phyloP scores from a whole-genome alignment of 2,888 invertebrate genomes.

The Leptothorax acervorum region DNA sequence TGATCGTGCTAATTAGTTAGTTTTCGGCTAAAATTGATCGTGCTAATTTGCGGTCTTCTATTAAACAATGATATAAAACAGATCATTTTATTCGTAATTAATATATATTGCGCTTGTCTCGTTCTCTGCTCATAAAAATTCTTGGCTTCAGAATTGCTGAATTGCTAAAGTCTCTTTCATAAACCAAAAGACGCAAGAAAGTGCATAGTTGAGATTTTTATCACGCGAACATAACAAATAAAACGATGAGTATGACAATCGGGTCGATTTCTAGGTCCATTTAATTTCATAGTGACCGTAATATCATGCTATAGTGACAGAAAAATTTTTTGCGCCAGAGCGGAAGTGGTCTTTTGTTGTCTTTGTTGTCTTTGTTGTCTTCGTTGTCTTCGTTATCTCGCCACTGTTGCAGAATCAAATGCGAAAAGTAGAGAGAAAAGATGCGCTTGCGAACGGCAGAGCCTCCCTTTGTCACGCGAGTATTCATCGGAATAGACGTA shows the following conservation, averaged over 20 bases:
- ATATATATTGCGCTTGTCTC: not conserved
- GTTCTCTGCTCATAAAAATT: not conserved
- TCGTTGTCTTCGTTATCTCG: not conserved
- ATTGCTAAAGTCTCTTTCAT: not conserved
- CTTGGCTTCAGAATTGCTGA: not conserved
- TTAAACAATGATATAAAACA: not conserved
- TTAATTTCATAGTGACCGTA: not conserved
- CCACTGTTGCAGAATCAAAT: not conserved
- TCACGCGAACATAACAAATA: not conserved
- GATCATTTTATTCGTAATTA: not conserved
- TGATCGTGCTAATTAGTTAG: not conserved
- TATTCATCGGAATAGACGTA: not conserved
- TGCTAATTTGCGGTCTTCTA: not conserved
- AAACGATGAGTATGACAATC: not conserved
- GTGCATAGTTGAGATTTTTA: not conserved
- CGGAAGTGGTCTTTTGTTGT: not conserved
- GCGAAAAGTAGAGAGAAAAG: not conserved
- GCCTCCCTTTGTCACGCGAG: not conserved
- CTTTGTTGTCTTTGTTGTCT: not conserved
- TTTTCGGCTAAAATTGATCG: not conserved
- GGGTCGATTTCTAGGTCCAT: not conserved
- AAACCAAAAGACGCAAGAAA: not conserved
- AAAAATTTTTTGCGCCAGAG: not conserved
- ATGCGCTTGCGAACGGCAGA: not conserved
- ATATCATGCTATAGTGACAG: not conserved